phyloP scores from a whole-genome alignment of 2,888 invertebrate genomes.

The Spodoptera littoralis region DNA sequence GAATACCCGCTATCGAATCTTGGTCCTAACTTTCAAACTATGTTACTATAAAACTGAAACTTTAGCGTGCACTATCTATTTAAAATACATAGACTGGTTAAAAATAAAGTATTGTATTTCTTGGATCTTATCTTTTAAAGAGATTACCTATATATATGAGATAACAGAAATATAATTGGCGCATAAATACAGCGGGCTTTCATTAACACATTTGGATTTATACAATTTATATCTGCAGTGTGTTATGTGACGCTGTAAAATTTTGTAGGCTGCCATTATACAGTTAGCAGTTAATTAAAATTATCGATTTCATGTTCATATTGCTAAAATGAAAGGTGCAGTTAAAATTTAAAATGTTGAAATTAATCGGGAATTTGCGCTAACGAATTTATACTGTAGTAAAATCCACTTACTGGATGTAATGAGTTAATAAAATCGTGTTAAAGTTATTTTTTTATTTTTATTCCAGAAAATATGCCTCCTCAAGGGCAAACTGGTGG shows the following conservation, averaged over 20 bases:
- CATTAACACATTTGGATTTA: constrained; percentile 13
- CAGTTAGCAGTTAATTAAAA: constrained; percentile 10
- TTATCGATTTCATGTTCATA: constrained; percentile 11
- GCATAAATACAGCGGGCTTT: constrained; percentile 28
- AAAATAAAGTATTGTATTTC: constrained; percentile 6
- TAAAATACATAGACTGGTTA: constrained; percentile 2
- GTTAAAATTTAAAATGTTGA: neutral
- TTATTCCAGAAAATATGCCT: constrained; percentile 73
- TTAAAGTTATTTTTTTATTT: neutral
- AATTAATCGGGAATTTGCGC: neutral
- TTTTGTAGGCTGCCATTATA: constrained; percentile 7
- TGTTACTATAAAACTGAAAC: neutral
- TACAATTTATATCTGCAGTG: constrained; percentile 4
- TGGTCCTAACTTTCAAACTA: constrained; percentile 31
- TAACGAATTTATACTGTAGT: no score
- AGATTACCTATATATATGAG: constrained; percentile 21
- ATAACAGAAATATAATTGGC: constrained; percentile 21
- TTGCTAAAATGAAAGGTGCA: constrained; percentile 19
- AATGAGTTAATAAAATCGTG: no score
- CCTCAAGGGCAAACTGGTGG: constrained; percentile 77
- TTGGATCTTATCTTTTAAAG: constrained; percentile 25
- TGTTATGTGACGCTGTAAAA: constrained; percentile 5
- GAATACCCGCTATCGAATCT: constrained; percentile 32
- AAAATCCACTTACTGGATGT: no score
- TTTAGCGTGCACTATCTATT: constrained; percentile 10